Evolutionary conservation across 2,113 vertebrate genomes (phyloP).

Genomic region (Anseranas semipalmata): DNA sequence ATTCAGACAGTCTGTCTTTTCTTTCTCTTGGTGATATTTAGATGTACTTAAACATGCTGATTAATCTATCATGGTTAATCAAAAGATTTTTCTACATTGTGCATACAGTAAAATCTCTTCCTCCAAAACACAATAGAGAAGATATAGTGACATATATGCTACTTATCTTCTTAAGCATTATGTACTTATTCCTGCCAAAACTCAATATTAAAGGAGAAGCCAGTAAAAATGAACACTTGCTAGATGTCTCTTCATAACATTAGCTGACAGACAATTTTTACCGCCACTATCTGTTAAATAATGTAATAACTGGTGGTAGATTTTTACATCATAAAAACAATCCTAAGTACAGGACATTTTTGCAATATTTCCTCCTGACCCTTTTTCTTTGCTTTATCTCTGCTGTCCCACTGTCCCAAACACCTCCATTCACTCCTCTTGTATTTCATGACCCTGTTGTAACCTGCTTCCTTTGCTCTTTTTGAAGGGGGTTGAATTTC

Average conservation of each 20-base stretch:
- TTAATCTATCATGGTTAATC: not conserved
- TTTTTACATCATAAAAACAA: not conserved
- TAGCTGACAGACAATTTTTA: not conserved
- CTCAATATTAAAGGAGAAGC: not conserved
- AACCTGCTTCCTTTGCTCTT: not conserved
- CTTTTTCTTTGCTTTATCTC: not conserved
- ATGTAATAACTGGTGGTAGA: not conserved
- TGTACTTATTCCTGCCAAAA: not conserved
- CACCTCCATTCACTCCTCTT: not conserved
- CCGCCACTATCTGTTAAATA: not conserved
- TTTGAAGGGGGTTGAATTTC: slow-evolving; percentile 10
- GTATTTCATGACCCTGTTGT: not conserved
- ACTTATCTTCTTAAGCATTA: not conserved
- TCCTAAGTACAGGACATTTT: not conserved
- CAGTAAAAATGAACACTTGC: not conserved
- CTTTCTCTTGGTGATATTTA: not conserved
- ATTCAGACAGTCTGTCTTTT: not conserved
- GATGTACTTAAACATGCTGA: not conserved
- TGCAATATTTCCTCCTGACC: not conserved
- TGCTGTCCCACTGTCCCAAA: not conserved
- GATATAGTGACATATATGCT: not conserved
- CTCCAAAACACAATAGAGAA: not conserved
- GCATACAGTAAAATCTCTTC: not conserved
- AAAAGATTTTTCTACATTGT: not conserved
- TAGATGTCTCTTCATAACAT: not conserved